Evolutionary conservation across 1,140 invertebrate genomes (phyloP), one percentile per base, ranked within the genome.

Genomic region (Magallana gigas): DNA sequence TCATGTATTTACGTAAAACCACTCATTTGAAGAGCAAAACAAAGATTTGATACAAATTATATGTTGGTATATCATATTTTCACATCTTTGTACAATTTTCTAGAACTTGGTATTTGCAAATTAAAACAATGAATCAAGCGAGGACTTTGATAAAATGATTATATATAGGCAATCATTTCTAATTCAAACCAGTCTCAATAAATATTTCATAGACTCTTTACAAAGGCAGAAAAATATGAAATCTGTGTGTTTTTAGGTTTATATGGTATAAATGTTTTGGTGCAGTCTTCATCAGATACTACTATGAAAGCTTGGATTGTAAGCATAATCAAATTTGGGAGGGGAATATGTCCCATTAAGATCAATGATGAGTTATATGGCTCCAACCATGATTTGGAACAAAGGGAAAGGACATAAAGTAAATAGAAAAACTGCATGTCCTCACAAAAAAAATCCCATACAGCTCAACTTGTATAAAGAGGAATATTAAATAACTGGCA

Each of bases 1-100:
- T 12, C 68, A 76, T 76, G 12, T 48, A 76, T 36, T 76, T 76
- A 18, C 68, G 23, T 76, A 76, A 23, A 76, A 76, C 23, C 23
- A 76, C 7, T 11, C 18, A 76, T 12, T 76, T 23, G 18, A 36
- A 12, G 68, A 12, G 23, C 23, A 76, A 76, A 29, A 76, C 68
- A 76, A 76, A 11, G 23, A 76, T 76, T 76, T 76, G 18, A 76
- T 76, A 76, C 23, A 76, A 76, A 76, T 76, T 29, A 76, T 11
- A 76, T 18, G 11, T 23, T 76, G 68, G 7, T 76, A 29, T 71
- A 29, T 71, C n/a, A 8, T 23, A 23, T 18, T 71, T 76, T 76
- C 68, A 76, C 23, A 76, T 76, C 68, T 36, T 36, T 76, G 68
- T 11, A 76, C 12, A 76, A 29, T 29, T 76, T 29, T 76, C 36